Conservation (phyloP, 2,888 invertebrate genomes). For the Sesamia inferens region DNA sequence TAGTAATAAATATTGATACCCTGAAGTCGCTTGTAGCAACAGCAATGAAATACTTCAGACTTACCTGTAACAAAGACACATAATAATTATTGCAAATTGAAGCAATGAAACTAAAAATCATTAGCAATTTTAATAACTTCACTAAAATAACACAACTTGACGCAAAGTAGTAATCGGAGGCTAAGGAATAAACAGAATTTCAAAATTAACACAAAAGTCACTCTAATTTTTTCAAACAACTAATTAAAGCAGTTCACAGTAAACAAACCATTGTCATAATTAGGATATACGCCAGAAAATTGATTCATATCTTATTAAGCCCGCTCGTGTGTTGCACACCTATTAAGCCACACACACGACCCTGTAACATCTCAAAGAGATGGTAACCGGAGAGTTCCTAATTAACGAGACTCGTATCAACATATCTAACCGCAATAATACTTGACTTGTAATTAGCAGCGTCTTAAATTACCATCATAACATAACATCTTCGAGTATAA, state of each 20-base stretch:
- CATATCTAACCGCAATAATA: slow-evolving; percentile 55
- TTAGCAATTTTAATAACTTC: not conserved
- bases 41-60: slow-evolving; percentile 5
- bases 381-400: slow-evolving; percentile 56
- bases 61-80: slow-evolving; percentile 60
- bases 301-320: slow-evolving; percentile 33
- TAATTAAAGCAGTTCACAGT: not conserved
- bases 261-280: slow-evolving; percentile 17
- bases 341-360: slow-evolving; percentile 27
- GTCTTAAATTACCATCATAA: slow-evolving; percentile 53
- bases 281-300: slow-evolving; percentile 17
- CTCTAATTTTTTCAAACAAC: not conserved
- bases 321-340: slow-evolving; percentile 24
- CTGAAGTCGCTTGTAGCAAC: not conserved
- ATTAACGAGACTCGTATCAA: slow-evolving; percentile 60
- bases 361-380: slow-evolving; percentile 52
- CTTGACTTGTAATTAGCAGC: slow-evolving; percentile 61
- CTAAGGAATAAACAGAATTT: not conserved
- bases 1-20: slow-evolving; percentile 1
- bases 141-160: not conserved
- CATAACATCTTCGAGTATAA: slow-evolving; percentile 12
- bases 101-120: not conserved
- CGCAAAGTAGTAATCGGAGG: not conserved
- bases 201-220: not conserved
- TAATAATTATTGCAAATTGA: not conserved